Evolutionary conservation across 2,113 vertebrate species (phyloP), one percentile per base, ranked within the genome.

Genomic region (Pogonocichla stellata): DNA sequence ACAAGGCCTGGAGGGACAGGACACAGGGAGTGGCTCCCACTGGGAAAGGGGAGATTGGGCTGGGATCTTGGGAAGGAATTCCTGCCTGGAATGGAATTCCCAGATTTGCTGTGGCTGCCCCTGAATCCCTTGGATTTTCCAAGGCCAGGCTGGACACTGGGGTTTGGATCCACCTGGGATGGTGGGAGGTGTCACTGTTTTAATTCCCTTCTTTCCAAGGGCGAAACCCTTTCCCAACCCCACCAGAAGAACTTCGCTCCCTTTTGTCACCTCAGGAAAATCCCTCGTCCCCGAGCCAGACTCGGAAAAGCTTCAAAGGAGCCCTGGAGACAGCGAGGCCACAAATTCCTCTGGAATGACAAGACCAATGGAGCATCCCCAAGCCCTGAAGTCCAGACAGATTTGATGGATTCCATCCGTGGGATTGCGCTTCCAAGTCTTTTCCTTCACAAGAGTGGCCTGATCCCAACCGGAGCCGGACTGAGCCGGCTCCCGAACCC

Each of bases 101-200:
- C 51, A 53, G 51, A 53, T 29, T 53, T 29, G 14, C 51, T 53
- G 51, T 11, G 51, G 28, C 51, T 54, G 29, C 28, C 18, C 19
- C 29, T 50, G 48, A 25, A 26, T 50, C 25, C 25, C 48, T 50
- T 25, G 25, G 2, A 31, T 4, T 54, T 18, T 2, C 53, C 53
- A 11, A 54, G 53, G 29, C 53, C 29, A 19, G 53, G 53, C 5
- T 45, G 43, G 40, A 42, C 40, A 42, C 6, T 42, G 40, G 40
- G 40, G 14, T 42, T 14, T 54, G 48, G 50, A 80, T 15, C 19
- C 22, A 5, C 2, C 53, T n/a, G 64, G 60, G 19, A 40, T 0
- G 0, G 2, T 8, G 24, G 25, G 16, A 70, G 2, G 0, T 28
- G 22, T 79, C 25, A 19, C 33, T 24, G 2, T 42, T 42, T 34